Evolutionary conservation across 2,888 invertebrate genomes (phyloP).

Genomic region (Torymus auratus): DNA sequence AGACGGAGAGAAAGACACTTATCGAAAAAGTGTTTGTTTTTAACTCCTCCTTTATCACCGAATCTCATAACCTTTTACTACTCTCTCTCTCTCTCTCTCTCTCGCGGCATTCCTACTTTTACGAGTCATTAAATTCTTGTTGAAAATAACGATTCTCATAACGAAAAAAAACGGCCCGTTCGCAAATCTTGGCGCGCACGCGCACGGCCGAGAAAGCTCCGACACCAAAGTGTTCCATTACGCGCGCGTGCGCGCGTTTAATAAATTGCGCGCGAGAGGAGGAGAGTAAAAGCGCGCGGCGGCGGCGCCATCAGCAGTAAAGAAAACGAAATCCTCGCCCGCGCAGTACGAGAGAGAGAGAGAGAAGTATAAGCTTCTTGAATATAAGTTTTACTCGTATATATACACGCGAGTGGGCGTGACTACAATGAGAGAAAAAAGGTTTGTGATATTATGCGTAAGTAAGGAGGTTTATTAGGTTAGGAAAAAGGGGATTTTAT

Average conservation of each 20-base stretch:
- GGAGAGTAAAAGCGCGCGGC: background rate
- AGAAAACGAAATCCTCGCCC: background rate
- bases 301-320: constrained; percentile 3
- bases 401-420: too few species aligned
- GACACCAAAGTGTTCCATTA: constrained; percentile 5
- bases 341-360: too few species aligned
- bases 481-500: too few species aligned
- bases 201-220: background rate
- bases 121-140: constrained; percentile 23
- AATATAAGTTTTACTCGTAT: too few species aligned
- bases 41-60: constrained; percentile 13
- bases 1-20: background rate
- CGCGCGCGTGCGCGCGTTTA: background rate
- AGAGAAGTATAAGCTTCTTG: too few species aligned
- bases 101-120: constrained; percentile 25
- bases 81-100: background rate
- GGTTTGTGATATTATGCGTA: too few species aligned
- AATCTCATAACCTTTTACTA: constrained; percentile 36
- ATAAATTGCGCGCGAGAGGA: background rate
- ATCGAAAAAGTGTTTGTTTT: constrained; percentile 23
- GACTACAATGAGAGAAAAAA: too few species aligned
- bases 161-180: background rate
- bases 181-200: constrained; percentile 7
- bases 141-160: constrained; percentile 17
- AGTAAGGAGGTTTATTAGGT: too few species aligned